Evolutionary conservation across 2,797 vertebrate genomes (phyloP).

Genomic region (Sebastes iracundus): DNA sequence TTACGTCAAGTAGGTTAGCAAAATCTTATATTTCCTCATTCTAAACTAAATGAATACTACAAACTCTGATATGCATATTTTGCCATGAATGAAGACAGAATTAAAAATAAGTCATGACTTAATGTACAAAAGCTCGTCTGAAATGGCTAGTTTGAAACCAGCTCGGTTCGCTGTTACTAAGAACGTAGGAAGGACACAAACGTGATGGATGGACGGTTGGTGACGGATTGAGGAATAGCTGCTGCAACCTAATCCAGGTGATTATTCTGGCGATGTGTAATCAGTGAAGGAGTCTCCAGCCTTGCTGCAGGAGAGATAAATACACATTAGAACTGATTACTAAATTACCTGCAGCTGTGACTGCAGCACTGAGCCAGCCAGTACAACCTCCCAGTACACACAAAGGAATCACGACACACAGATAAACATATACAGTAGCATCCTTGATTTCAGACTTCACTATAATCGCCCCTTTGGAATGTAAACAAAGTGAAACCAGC

Average conservation of each 20-base stretch:
- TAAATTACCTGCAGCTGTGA: conserved; percentile 55
- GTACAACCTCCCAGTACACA: not conserved
- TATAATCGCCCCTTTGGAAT: not conserved
- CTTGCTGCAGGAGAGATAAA: conserved; percentile 46
- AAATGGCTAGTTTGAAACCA: not conserved
- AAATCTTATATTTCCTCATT: not conserved
- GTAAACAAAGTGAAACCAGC: not conserved
- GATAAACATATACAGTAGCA: not conserved
- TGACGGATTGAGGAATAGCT: not conserved
- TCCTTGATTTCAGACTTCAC: not conserved
- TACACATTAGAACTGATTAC: conserved; percentile 59
- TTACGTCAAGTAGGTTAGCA: not conserved
- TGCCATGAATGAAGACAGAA: not conserved
- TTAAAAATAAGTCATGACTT: not conserved
- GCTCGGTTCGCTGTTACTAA: not conserved
- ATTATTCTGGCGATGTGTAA: conserved; percentile 21
- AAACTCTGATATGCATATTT: not conserved
- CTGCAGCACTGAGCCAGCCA: conserved; percentile 18
- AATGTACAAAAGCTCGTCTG: not conserved
- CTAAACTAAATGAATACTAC: not conserved
- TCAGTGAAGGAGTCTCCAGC: conserved; percentile 37
- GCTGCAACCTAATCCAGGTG: conserved; percentile 12
- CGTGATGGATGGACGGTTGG: not conserved
- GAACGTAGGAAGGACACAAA: not conserved
- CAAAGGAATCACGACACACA: not conserved